Conservation (phyloP, 2,113 vertebrate species). For the Labeo catla region DNA sequence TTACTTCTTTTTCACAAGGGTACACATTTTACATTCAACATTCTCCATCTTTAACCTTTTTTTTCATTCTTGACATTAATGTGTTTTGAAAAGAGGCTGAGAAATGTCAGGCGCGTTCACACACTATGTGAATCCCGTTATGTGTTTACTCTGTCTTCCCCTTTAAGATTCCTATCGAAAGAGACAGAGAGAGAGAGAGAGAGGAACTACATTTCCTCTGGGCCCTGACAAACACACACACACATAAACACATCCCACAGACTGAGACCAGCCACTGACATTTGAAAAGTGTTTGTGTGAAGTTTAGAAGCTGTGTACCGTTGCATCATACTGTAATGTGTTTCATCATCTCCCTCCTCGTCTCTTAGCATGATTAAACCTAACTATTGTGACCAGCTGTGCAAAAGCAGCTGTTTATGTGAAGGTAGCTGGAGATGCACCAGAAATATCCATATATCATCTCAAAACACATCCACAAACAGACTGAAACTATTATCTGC, state of each 20-base stretch:
- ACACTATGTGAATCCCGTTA: constrained; percentile 35
- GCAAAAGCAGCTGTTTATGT: neutral
- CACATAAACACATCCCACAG: constrained; percentile 4
- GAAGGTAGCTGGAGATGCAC: constrained; percentile 19
- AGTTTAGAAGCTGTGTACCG: constrained; percentile 1
- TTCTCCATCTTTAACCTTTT: neutral
- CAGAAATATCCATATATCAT: neutral
- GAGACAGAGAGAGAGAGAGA: constrained; percentile 5
- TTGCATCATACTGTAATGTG: constrained; percentile 6
- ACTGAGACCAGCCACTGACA: constrained; percentile 3
- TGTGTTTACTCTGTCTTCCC: constrained; percentile 53
- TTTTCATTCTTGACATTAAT: constrained; percentile 8
- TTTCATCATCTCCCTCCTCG: constrained; percentile 6
- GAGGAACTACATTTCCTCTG: constrained; percentile 48
- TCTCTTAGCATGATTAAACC: neutral
- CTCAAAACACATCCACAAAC: neutral
- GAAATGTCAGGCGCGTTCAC: constrained; percentile 18
- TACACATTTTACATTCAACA: neutral
- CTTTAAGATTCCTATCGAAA: constrained; percentile 46
- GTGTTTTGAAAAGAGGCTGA: constrained; percentile 46
- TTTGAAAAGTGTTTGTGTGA: constrained; percentile 26
- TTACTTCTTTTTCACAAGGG: neutral
- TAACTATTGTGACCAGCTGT: constrained; percentile 17
- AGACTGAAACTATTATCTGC: neutral
- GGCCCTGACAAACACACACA: constrained; percentile 9